Conservation (phyloP, 1,140 invertebrate genomes). For the Drosophila ogumai region DNA sequence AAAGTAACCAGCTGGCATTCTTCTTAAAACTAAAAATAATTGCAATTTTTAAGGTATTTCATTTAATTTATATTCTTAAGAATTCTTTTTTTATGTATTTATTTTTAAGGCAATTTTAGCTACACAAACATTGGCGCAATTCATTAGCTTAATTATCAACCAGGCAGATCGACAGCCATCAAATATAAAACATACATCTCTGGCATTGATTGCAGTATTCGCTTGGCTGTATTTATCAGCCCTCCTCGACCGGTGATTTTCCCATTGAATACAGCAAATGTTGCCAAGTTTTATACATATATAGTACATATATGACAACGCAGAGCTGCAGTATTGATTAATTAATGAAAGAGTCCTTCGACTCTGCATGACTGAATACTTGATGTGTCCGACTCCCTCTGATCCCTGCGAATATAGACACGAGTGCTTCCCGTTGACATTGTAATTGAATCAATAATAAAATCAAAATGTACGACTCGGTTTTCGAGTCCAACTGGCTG, state of each 20-base stretch:
- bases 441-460: constrained; percentile 80
- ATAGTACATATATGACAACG: background rate
- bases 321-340: constrained; percentile 19
- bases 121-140: constrained; percentile 61
- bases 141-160: constrained; percentile 73
- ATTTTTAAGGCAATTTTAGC: constrained; percentile 64
- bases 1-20: background rate
- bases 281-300: background rate
- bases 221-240: background rate
- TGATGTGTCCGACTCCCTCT: constrained; percentile 4
- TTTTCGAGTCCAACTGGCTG: too few species aligned
- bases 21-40: background rate
- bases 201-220: background rate
- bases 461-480: constrained; percentile 54
- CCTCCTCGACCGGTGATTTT: background rate
- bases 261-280: background rate
- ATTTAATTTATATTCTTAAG: background rate
- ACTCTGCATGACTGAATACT: constrained; percentile 20
- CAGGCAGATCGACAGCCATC: constrained; percentile 36
- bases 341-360: constrained; percentile 29
- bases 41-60: background rate
- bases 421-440: constrained; percentile 55
- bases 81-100: constrained; percentile 7
- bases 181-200: constrained; percentile 26
- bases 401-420: constrained; percentile 26